phyloP scores from a whole-genome alignment of 92 coral and sea anemone species.

The Chrysogorgia sp. region DNA sequence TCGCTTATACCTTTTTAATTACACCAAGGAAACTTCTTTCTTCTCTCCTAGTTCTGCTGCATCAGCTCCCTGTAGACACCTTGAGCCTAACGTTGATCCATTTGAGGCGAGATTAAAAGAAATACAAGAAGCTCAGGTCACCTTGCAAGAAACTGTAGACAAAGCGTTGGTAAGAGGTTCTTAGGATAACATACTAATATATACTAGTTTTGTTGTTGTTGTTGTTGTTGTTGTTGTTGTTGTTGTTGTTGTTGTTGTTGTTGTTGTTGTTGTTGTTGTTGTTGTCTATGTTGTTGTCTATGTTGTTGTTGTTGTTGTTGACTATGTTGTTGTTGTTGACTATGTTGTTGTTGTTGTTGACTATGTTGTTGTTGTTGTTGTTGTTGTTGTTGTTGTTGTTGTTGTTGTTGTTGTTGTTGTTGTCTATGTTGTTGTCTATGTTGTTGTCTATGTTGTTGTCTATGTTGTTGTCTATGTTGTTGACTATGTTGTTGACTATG shows the following conservation, averaged over 20 bases:
- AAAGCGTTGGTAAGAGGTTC: constrained; percentile 9
- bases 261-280: constrained; percentile 15
- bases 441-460: neutral
- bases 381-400: constrained; percentile 17
- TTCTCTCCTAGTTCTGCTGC: constrained; percentile 1
- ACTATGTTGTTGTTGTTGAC: neutral
- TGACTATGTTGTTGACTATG: neutral
- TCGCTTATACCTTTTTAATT: no score
- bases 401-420: constrained; percentile 18
- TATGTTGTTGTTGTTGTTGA: constrained; percentile 15
- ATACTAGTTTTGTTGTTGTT: no score
- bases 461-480: constrained; percentile 7
- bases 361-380: constrained; percentile 10
- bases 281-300: constrained; percentile 13
- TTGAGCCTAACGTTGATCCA: neutral
- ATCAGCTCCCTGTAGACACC: neutral
- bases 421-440: neutral
- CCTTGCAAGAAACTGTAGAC: constrained; percentile 14
- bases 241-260: constrained; percentile 13
- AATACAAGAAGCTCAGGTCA: constrained; percentile 21
- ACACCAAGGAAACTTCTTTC: neutral
- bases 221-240: constrained; percentile 18
- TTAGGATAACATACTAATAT: neutral
- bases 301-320: neutral
- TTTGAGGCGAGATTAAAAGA: constrained; percentile 18